These are phyloP conservation scores for Lasioglossum albipes DNA, from an alignment of 1,140 invertebrate genomes.

Conservation along the genomic window DNA sequence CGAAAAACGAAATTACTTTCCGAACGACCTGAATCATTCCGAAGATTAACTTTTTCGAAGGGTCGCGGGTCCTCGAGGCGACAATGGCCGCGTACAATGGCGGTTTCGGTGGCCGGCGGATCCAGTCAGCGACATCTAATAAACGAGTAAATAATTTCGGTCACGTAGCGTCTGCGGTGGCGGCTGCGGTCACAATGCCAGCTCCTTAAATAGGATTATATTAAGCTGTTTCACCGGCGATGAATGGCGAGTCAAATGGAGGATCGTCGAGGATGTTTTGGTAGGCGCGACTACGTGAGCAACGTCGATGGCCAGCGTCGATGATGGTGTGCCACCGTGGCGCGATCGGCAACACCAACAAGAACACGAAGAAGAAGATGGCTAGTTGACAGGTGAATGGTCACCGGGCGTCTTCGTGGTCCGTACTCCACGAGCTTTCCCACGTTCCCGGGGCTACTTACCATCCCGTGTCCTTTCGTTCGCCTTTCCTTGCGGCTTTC, in stretches of 20 bases:
- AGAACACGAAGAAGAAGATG: conserved; percentile 63
- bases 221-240: conserved; percentile 78
- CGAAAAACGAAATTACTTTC: too few species aligned
- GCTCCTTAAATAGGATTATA: conserved; percentile 80
- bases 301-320: conserved; percentile 58
- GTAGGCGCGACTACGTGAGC: conserved; percentile 73
- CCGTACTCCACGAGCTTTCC: conserved; percentile 62
- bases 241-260: conserved; percentile 79
- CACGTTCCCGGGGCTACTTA: conserved; percentile 55
- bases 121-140: conserved; percentile 69
- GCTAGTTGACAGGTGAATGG: conserved; percentile 78
- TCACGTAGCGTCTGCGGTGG: conserved; percentile 70
- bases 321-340: conserved; percentile 53
- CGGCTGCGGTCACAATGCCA: conserved; percentile 65
- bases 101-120: neutral
- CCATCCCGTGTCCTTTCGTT: conserved; percentile 23
- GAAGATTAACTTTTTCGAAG: too few species aligned
- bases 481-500: conserved; percentile 23
- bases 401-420: conserved; percentile 63
- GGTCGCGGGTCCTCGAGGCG: neutral
- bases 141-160: conserved; percentile 80
- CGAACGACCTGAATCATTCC: too few species aligned
- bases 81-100: conserved; percentile 10
- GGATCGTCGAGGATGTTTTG: conserved; percentile 78
- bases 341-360: conserved; percentile 14